Conservation (phyloP, 1,140 invertebrate genomes). For the Zophobas morio region DNA sequence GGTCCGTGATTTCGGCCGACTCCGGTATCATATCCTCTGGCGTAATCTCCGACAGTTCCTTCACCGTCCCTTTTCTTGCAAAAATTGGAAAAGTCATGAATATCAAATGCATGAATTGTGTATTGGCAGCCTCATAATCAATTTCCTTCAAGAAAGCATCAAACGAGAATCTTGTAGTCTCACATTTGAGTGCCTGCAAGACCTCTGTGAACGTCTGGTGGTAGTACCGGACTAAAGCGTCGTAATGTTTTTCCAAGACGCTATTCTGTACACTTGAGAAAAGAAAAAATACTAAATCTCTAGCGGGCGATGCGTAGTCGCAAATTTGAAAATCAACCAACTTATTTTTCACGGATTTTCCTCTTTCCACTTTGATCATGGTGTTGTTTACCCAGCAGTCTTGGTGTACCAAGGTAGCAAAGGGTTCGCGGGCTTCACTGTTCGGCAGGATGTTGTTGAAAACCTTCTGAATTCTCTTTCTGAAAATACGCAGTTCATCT, state of each 20-base stretch:
- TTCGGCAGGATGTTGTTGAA: slow-evolving; percentile 55
- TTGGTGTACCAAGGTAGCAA: slow-evolving; percentile 70
- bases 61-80: slow-evolving; percentile 19
- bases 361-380: slow-evolving; percentile 68
- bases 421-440: slow-evolving; percentile 51
- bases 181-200: slow-evolving; percentile 56
- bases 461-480: slow-evolving; percentile 9
- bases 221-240: slow-evolving; percentile 70
- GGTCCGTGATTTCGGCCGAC: no score
- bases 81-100: slow-evolving; percentile 51
- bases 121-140: slow-evolving; percentile 10
- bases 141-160: slow-evolving; percentile 54
- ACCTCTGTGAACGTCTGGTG: slow-evolving; percentile 67
- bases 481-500: neutral
- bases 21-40: no score
- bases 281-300: slow-evolving; percentile 73
- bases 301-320: slow-evolving; percentile 68
- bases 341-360: slow-evolving; percentile 68
- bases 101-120: slow-evolving; percentile 54
- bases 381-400: slow-evolving; percentile 78
- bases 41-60: neutral
- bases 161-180: slow-evolving; percentile 50
- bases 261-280: slow-evolving; percentile 68
- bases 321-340: slow-evolving; percentile 76
- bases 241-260: slow-evolving; percentile 64